Base-by-base conservation (phyloP, 1,140 invertebrate genomes). In the Asobara japonica region DNA sequence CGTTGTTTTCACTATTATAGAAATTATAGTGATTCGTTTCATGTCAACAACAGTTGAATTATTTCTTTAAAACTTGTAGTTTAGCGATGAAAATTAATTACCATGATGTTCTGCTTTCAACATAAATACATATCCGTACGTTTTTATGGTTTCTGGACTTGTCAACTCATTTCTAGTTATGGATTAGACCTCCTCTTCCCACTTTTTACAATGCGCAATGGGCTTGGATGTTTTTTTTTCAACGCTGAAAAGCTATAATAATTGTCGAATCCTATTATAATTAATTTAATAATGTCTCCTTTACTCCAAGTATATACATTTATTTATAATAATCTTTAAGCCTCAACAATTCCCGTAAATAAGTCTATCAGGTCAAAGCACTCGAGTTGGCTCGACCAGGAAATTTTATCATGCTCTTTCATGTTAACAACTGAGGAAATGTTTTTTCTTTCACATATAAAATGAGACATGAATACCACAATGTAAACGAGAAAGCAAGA, bases 331-430 rank as follows among this genome's bases (percentile, higher is more conserved):
- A 62, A 62, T 76, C 79, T 77, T 80, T 78, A 82, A 83, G 76
- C 77, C 75, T 80, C 78, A 83, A 83, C 82, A 84, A 84, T 83
- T 84, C 79, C 79, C 76, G 70, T 78, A 62, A 77, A 74, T 80
- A 82, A 83, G 76, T 81, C 78, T 82, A 76, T 51, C 18, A 71
- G 62, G 68, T 66, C 18, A 56, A 16, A 29, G 8, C 36, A 16
- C 7, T 51, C 22, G 22, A 16, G 76, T 76, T 74, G 66, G 66
- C 73, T 76, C 29, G 60, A 62, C 29, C 75, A 72, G 70, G 41
- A 76, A 79, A 51, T 73, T 74, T 77, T 77, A 76, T 76, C 75
- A 79, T 69, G 73, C 74, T 41, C n/a, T 76, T 65, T 72, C 74
- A 79, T 69, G 70, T 73, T 74, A 71, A 77, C 71, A 75, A 74